Evolutionary conservation across 2,113 vertebrate species (phyloP).

Genomic region (Atlantisia rogersi): DNA sequence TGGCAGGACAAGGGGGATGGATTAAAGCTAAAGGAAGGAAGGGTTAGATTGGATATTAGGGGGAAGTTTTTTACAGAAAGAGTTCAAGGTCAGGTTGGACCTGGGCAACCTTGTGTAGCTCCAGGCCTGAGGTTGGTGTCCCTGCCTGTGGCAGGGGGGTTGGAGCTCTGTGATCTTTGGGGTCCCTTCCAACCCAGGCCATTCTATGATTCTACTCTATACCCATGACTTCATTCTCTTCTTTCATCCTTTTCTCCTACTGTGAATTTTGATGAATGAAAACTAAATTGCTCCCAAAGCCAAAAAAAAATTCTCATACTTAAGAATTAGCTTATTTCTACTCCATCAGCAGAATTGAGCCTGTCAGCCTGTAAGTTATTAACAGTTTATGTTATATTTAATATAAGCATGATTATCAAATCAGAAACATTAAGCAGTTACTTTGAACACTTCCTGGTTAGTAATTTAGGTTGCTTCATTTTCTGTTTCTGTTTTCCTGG

Average conservation of each 20-base stretch:
- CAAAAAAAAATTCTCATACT: not conserved
- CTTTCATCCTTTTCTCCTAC: not conserved
- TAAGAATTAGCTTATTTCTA: not conserved
- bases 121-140: too few relatives aligned
- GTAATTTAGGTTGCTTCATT: not conserved
- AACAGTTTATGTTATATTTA: not conserved
- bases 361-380: not conserved
- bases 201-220: not conserved
- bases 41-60: too few relatives aligned
- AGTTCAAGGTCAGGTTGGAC: too few relatives aligned
- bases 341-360: not conserved
- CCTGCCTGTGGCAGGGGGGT: too few relatives aligned
- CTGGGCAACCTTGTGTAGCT: too few relatives aligned
- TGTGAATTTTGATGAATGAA: not conserved
- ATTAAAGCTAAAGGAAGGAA: too few relatives aligned
- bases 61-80: too few relatives aligned
- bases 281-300: not conserved
- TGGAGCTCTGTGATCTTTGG: too few relatives aligned
- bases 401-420: not conserved
- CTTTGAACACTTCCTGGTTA: not conserved
- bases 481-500: conserved; percentile 23
- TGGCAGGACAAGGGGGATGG: too few relatives aligned
- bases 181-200: too few relatives aligned
- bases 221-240: not conserved
- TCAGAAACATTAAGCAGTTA: conserved; percentile 1